These are phyloP conservation scores for Neelides sp. DNA, from an alignment of 1,140 invertebrate genomes.

Conservation along the genomic window DNA sequence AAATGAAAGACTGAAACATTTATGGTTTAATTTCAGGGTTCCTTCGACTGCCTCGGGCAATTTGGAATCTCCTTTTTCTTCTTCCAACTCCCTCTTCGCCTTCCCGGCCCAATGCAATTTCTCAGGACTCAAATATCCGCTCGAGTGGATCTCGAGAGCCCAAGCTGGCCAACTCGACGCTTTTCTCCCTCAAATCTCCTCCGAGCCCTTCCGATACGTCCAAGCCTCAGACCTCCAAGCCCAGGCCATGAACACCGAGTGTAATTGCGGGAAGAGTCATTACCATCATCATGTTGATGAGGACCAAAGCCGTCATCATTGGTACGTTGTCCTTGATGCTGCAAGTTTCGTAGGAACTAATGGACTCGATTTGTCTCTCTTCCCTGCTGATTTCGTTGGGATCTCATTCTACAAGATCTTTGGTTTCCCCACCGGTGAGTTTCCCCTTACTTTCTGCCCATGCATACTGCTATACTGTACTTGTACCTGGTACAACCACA, in stretches of 20 bases:
- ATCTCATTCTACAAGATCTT: slow-evolving; percentile 98
- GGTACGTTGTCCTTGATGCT: slow-evolving; percentile 76
- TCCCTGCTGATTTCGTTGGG: slow-evolving; percentile 74
- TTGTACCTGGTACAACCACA: too few species aligned
- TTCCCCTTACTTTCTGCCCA: background rate
- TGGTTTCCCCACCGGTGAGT: slow-evolving; percentile 73
- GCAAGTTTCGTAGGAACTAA: slow-evolving; percentile 68
- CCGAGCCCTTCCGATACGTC: too few species aligned
- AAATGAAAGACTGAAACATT: slow-evolving; percentile 16
- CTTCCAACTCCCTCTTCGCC: slow-evolving; percentile 47
- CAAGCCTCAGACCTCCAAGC: too few species aligned
- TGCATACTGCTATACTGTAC: background rate
- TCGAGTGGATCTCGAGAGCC: slow-evolving; percentile 54
- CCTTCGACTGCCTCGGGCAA: slow-evolving; percentile 2
- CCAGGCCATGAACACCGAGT: slow-evolving; percentile 15
- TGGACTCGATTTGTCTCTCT: slow-evolving; percentile 54
- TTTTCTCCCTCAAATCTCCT: too few species aligned
- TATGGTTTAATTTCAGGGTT: slow-evolving; percentile 9
- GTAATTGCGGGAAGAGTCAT: slow-evolving; percentile 10
- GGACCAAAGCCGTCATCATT: slow-evolving; percentile 41
- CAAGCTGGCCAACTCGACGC: slow-evolving; percentile 46
- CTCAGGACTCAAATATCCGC: slow-evolving; percentile 75
- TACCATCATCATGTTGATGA: slow-evolving; percentile 22
- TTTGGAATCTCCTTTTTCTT: background rate
- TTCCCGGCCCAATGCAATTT: slow-evolving; percentile 92